Percentiles rank a stretch among this genome's conserved stretches.
These are phyloP conservation scores for Idaea dimidiata DNA, from an alignment of 2,888 invertebrate genomes.

Conservation along the genomic window DNA sequence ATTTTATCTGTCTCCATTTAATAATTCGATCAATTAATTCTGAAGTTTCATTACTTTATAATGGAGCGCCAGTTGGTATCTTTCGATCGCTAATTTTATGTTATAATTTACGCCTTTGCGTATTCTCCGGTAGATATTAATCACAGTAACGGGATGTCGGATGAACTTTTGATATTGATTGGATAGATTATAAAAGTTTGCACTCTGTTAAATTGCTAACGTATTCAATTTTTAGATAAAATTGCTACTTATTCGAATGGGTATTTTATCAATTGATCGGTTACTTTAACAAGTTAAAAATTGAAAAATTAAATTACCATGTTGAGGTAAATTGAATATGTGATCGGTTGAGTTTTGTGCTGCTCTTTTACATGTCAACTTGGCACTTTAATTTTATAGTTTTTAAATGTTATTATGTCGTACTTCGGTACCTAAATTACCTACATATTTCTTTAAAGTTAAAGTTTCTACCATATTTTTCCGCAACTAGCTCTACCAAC, in stretches of 20 bases:
- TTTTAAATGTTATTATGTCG: too few relatives aligned
- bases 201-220: conserved; percentile 9
- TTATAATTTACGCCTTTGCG: conserved; percentile 59
- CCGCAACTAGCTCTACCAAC: too few relatives aligned
- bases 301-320: background rate
- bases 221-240: background rate
- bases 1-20: conserved; percentile 40
- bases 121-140: conserved; percentile 48
- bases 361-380: background rate
- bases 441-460: too few relatives aligned
- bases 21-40: conserved; percentile 57
- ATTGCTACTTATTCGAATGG: background rate
- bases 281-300: background rate
- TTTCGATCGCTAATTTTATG: conserved; percentile 64
- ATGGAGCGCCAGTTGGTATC: conserved; percentile 61
- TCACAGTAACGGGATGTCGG: conserved; percentile 48
- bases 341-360: background rate
- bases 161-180: conserved; percentile 25
- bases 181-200: conserved; percentile 13
- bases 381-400: too few relatives aligned
- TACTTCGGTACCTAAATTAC: too few relatives aligned
- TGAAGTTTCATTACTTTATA: conserved; percentile 66
- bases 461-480: too few relatives aligned
- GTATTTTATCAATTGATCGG: conserved; percentile 9
- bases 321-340: background rate